phyloP scores from a whole-genome alignment of 1,140 invertebrate species.

The Papilio helenus region DNA sequence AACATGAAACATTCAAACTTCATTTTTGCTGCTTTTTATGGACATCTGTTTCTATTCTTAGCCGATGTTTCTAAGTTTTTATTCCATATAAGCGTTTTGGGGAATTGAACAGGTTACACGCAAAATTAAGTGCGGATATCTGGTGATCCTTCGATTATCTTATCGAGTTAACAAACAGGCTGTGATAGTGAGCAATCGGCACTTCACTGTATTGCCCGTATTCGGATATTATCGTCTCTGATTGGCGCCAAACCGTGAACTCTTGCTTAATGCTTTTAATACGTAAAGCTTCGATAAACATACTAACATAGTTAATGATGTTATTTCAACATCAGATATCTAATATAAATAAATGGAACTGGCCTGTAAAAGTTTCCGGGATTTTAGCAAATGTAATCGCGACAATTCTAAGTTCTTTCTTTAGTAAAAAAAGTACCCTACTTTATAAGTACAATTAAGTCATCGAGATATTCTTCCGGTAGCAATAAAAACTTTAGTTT shows the following conservation, averaged over 20 bases:
- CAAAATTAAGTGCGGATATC: constrained; percentile 28
- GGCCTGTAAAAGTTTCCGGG: no score
- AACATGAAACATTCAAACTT: no score
- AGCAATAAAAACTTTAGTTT: neutral
- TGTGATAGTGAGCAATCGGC: constrained; percentile 18
- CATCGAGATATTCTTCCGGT: neutral
- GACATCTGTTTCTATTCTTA: neutral
- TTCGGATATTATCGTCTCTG: constrained; percentile 30
- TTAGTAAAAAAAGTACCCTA: no score
- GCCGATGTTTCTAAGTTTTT: neutral
- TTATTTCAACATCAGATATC: neutral
- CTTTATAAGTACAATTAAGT: neutral
- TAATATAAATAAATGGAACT: neutral
- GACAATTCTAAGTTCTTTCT: no score
- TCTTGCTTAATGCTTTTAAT: neutral
- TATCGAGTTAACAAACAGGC: constrained; percentile 23
- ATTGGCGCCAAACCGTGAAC: constrained; percentile 21
- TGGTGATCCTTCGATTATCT: constrained; percentile 6
- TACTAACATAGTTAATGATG: neutral
- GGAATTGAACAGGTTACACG: constrained; percentile 17
- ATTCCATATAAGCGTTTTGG: neutral
- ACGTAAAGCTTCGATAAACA: neutral
- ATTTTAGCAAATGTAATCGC: no score
- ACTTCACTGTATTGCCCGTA: constrained; percentile 7
- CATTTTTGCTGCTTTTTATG: neutral